These are phyloP conservation scores for Chironomus riparius DNA, from an alignment of 2,888 invertebrate species.

Conservation along the genomic window DNA sequence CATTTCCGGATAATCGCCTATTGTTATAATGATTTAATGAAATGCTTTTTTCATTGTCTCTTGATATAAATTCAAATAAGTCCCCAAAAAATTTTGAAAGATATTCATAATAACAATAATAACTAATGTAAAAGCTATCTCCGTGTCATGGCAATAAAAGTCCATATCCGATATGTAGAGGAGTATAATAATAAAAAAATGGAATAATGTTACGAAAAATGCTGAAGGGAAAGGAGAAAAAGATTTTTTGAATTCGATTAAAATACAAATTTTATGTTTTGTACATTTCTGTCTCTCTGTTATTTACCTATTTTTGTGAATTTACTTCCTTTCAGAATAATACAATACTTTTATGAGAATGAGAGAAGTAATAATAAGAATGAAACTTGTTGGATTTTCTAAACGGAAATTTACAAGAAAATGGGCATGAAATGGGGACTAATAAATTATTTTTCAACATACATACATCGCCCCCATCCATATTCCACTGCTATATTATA, in stretches of 20 bases:
- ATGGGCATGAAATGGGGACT: not conserved
- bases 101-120: not conserved
- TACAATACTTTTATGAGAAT: not conserved
- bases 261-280: slow-evolving; percentile 19
- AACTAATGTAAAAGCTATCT: too few species aligned
- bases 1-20: too few species aligned
- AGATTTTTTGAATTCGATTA: slow-evolving; percentile 20
- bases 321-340: not conserved
- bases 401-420: too few species aligned
- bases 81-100: too few species aligned
- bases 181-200: not conserved
- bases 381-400: not conserved
- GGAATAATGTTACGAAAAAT: not conserved
- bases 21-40: too few species aligned
- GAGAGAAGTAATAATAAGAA: too few species aligned
- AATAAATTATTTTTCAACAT: slow-evolving; percentile 15
- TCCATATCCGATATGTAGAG: not conserved
- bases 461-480: not conserved
- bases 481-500: not conserved
- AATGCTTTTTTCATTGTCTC: too few species aligned
- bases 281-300: not conserved
- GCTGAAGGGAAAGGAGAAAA: not conserved
- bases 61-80: too few species aligned
- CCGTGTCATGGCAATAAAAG: too few species aligned
- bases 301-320: not conserved